phyloP scores from a whole-genome alignment of 64 coral and sea anemone genomes.

The Montipora sp. region DNA sequence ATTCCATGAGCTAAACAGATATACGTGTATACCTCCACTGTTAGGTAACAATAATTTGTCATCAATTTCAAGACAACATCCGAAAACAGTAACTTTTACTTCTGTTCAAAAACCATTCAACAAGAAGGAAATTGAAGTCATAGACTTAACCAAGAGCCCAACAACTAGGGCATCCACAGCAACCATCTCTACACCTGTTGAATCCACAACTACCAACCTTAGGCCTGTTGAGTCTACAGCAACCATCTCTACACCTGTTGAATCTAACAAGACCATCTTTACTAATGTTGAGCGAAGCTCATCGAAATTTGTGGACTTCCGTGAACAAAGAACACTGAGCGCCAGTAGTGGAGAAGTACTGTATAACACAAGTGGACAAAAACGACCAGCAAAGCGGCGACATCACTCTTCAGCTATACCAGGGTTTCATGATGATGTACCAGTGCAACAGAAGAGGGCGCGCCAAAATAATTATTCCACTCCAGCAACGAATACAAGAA shows the following conservation, averaged over 20 bases:
- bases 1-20: slow-evolving; percentile 6
- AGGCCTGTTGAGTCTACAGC: background rate
- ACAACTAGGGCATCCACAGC: background rate
- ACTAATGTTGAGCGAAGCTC: background rate
- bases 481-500: background rate
- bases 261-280: too few species aligned
- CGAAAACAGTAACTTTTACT: background rate
- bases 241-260: background rate
- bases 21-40: background rate
- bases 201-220: too few species aligned
- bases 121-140: background rate
- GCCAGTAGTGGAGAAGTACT: background rate
- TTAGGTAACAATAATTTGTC: background rate
- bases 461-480: slow-evolving; percentile 15
- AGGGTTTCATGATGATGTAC: slow-evolving; percentile 43
- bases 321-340: slow-evolving; percentile 18
- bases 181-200: background rate
- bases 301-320: background rate
- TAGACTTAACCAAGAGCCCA: background rate
- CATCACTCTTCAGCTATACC: slow-evolving; percentile 68
- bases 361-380: background rate
- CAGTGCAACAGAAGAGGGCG: slow-evolving; percentile 24
- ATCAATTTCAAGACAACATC: background rate
- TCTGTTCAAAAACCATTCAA: background rate
- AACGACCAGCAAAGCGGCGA: slow-evolving; percentile 51